Conservation (phyloP, 2,113 vertebrate genomes). For the Anoplopoma fimbria region DNA sequence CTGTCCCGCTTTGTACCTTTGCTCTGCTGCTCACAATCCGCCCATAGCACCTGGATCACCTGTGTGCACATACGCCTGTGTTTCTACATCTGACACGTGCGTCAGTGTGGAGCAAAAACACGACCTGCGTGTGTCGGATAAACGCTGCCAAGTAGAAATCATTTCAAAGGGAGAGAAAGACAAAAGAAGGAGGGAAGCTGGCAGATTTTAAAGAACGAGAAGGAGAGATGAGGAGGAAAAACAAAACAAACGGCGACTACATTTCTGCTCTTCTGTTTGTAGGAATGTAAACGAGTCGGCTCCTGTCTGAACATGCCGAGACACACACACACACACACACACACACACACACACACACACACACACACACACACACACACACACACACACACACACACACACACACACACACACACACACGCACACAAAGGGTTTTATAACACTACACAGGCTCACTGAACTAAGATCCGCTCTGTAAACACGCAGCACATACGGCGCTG, state of each 20-base stretch:
- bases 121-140: neutral
- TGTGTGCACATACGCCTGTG: conserved; percentile 2
- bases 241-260: conserved; percentile 24
- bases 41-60: conserved; percentile 25
- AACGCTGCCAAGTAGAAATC: neutral
- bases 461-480: conserved; percentile 58
- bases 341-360: conserved; percentile 7
- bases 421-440: conserved; percentile 39
- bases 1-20: conserved; percentile 34
- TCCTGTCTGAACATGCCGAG: conserved; percentile 73
- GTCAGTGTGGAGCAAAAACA: conserved; percentile 1
- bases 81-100: conserved; percentile 5
- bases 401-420: conserved; percentile 36
- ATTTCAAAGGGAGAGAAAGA: conserved; percentile 4
- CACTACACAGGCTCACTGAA: conserved; percentile 56
- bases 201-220: conserved; percentile 25
- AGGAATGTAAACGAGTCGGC: conserved; percentile 79
- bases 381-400: conserved; percentile 35
- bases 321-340: conserved; percentile 42
- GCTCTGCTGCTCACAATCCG: neutral
- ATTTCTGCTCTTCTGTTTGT: conserved; percentile 67
- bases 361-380: too few relatives aligned
- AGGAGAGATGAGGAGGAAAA: too few relatives aligned
- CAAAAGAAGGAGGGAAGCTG: conserved; percentile 10
- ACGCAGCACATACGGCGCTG: conserved; percentile 19